These are phyloP conservation scores for Bathynomus jamesi DNA, from an alignment of 1,140 invertebrate genomes.

Conservation along the genomic window DNA sequence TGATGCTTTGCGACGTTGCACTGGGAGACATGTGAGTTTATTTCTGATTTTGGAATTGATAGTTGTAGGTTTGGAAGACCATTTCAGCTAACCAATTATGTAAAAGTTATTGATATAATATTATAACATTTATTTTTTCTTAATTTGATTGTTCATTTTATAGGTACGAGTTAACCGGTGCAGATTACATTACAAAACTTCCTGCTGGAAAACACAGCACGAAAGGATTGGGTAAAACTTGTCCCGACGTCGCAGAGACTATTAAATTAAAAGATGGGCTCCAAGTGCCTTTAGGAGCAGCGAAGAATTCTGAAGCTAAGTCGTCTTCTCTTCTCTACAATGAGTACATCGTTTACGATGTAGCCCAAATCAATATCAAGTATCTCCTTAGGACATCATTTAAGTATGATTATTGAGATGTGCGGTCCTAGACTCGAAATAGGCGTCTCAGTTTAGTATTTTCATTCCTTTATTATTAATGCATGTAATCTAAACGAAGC, in stretches of 20 bases:
- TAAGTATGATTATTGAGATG: conserved; percentile 45
- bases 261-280: conserved; percentile 42
- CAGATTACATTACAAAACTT: conserved; percentile 68
- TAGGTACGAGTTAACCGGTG: conserved; percentile 59
- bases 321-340: conserved; percentile 66
- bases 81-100: not conserved
- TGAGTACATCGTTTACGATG: conserved; percentile 86
- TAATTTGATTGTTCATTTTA: conserved; percentile 26
- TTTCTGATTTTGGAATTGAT: not conserved
- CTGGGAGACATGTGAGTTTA: conserved; percentile 75
- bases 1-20: conserved; percentile 92
- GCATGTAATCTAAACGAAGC: too few species aligned
- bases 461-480: not conserved
- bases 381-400: conserved; percentile 74
- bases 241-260: conserved; percentile 54
- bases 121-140: not conserved
- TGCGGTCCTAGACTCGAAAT: not conserved
- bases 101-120: not conserved
- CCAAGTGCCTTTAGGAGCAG: conserved; percentile 67
- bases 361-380: conserved; percentile 74
- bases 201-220: conserved; percentile 69
- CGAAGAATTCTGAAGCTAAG: conserved; percentile 41
- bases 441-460: too few species aligned
- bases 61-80: not conserved
- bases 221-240: conserved; percentile 66